These are phyloP conservation scores for Pandemis cinnamomeana DNA, from an alignment of 2,888 invertebrate genomes.

Conservation along the genomic window DNA sequence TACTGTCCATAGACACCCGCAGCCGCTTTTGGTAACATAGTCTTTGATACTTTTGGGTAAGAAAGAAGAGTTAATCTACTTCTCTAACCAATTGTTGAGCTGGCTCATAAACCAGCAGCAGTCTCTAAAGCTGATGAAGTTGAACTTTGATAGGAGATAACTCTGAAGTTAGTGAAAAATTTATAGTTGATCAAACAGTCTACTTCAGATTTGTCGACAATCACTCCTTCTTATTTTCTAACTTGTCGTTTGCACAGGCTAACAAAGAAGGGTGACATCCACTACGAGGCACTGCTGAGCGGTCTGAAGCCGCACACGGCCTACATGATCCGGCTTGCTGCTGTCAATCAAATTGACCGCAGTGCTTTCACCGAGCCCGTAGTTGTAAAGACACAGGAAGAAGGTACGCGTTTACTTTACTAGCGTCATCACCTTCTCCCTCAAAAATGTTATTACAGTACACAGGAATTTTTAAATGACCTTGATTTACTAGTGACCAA, in stretches of 20 bases:
- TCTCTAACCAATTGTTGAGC: not conserved
- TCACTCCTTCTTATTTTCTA: not conserved
- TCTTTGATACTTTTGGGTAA: not conserved
- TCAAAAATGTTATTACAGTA: no score
- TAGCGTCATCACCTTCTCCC: no score
- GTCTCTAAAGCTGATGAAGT: no score
- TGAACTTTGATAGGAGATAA: no score
- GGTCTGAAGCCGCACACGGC: slow-evolving; percentile 91
- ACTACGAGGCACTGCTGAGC: slow-evolving; percentile 77
- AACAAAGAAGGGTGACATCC: slow-evolving; percentile 75
- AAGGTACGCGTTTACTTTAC: slow-evolving; percentile 82
- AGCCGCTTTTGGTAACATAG: not conserved
- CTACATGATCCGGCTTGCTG: slow-evolving; percentile 92
- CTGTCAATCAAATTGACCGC: slow-evolving; percentile 93
- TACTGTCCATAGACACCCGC: no score
- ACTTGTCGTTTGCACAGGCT: slow-evolving; percentile 55
- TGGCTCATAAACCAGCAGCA: no score
- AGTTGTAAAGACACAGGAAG: slow-evolving; percentile 92
- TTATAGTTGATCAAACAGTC: no score
- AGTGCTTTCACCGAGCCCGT: slow-evolving; percentile 91
- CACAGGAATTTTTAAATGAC: no score
- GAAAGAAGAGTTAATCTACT: not conserved
- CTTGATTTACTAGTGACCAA: no score
- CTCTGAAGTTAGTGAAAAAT: no score
- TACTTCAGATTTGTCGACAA: no score